Base-by-base conservation (phyloP, 1,140 invertebrate species). In the Micrasema longulum region DNA sequence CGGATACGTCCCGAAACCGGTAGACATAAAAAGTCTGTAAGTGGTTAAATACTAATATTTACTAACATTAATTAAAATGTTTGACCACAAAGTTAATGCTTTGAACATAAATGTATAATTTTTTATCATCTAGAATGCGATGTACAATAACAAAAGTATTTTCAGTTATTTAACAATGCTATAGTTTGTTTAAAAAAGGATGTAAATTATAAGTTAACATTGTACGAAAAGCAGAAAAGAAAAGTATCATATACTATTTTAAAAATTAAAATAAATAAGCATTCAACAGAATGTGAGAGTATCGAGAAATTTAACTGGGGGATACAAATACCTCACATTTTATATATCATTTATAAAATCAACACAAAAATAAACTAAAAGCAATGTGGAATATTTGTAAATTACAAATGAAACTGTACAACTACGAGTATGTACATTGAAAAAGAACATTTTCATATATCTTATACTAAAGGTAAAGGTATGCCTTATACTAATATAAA, bases 291-390 rank as follows among this genome's bases (percentile, higher is more conserved):
- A 60, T 41, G 55, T 38, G 55, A 60, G 22, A 18, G 22, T 60
- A 31, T 31, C 26, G 7, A 31, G 26, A n/a, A n/a, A n/a, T n/a
- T n/a, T 22, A 18, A n/a, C 50, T 12, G 35, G 12, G 55, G 38
- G 55, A 38, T 60, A 20, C 55, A 60, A 26, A 35, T 60, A 23
- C 48, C 18, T 52, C 18, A 22, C 18, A 47, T 18, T 52, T 18
- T 10, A 52, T 22, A 50, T 50, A 60, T 22, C 14, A 60, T 60
- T 43, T 60, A 41, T 60, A 60, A 60, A 60, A 60, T 60, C 55
- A 60, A 60, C 55, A 18, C 52, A 31, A 55, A 53, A 60, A 43
- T 31, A 60, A 60, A 38, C 10, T 36, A 60, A 20, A 43, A 41
- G 55, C 11, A 20, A 41, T 22, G 22, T 11, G 16, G 26, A 60